A percentile compares a stretch with the other conserved stretches of the same genome.
phyloP scores from a whole-genome alignment of 53 echinoderm and acorn worm species.

The Paracentrotus lividus region DNA sequence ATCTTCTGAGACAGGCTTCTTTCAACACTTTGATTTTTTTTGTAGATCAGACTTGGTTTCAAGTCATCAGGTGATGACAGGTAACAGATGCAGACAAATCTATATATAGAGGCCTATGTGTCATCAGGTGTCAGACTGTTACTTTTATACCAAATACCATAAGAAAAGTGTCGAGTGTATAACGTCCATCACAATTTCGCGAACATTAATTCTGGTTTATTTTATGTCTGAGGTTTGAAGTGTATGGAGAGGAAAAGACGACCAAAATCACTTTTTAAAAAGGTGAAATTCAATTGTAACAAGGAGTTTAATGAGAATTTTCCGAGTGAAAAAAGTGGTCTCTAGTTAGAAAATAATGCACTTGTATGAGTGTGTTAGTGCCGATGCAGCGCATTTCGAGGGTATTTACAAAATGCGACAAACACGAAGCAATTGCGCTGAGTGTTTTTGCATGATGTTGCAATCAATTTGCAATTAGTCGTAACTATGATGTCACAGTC shows the following conservation, averaged over 20 bases:
- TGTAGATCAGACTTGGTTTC: constrained; percentile 25
- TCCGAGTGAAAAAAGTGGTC: no score
- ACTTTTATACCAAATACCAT: background rate
- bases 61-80: constrained; percentile 6
- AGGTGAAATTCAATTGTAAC: no score
- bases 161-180: background rate
- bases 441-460: no score
- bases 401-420: no score
- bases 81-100: constrained; percentile 6
- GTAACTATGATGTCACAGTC: no score
- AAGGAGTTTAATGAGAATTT: no score
- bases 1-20: constrained; percentile 17
- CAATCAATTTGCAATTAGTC: no score
- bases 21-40: constrained; percentile 4
- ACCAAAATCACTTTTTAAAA: no score
- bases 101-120: background rate
- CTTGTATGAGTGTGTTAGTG: no score
- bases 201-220: background rate
- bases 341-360: no score
- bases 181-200: background rate
- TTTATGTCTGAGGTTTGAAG: constrained; percentile 7
- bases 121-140: background rate
- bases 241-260: background rate
- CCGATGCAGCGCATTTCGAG: no score
- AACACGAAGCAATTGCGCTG: no score